Evolutionary conservation across 2,888 invertebrate genomes (phyloP), one percentile per base, ranked within the genome.

Genomic region (Pristionchus fissidentatus): DNA sequence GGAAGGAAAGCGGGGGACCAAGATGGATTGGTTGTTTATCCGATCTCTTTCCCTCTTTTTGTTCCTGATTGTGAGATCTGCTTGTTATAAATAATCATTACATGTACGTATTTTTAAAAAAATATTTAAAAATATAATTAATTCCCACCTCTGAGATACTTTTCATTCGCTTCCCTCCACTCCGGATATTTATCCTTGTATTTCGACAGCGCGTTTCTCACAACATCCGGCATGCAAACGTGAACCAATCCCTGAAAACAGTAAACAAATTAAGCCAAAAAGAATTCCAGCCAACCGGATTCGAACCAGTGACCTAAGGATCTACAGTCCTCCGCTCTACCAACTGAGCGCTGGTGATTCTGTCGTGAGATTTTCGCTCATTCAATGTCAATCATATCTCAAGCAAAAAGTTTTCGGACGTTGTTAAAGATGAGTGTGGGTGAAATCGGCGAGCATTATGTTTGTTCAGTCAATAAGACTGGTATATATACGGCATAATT

Each of bases 131-230:
- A 49, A 49, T 49, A 15, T 49, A 49, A 49, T 15, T 49, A 49
- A 49, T 49, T 38, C 70, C 41, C n/a, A 90, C 91, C 92, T 84
- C 89, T 83, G 22, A 89, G 83, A 84, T 92, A 92, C 83, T 86
- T 84, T 22, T 89, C 89, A 43, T 90, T 88, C 1, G 92, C 92
- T 4, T 91, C 91, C 78, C 88, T 88, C 92, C 92, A 92, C 75
- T 92, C 92, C 15, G 89, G 87, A 85, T 89, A 89, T 41, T 88
- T 88, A 85, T 91, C 91, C 85, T 92, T 91, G 86, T 92, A 92
- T 83, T 89, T 88, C 29, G 87, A 85, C 5, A 92, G 86, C 7
- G 91, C 91, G 10, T 86, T 80, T 41, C 89, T 84, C 43, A 92
- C 89, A 41, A 91, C 55, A 66, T 86, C 86, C 26, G 92, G 92